Evolutionary conservation across 2,888 invertebrate genomes (phyloP), one percentile per base, ranked within the genome.

Genomic region (Leptopilina drosophilae): DNA sequence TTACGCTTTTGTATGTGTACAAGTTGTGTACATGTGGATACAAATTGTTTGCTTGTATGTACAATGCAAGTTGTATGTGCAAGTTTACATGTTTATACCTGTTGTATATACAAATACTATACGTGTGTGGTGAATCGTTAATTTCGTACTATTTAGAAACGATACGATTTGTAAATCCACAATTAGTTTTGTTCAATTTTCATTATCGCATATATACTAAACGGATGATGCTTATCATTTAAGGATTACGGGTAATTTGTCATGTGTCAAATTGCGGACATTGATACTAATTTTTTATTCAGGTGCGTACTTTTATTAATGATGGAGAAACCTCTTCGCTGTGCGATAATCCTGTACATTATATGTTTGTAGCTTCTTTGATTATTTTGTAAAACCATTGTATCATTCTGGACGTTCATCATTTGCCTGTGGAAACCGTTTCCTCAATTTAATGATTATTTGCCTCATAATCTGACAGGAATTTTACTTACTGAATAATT

Each of bases 261-360:
- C 53, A 53, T n/a, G 8, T 5, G n/a, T 69, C 69, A 69, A 15
- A 33, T 33, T 59, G 14, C 33, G 14, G 53, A 14, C 14, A 40
- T 33, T 73, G 73, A 62, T 62, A 62, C 15, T 62, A 20, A 20
- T 15, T 62, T 62, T 62, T 62, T 20, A 62, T 62, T 20, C 15
- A 20, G 5, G 20, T 49, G 9, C 2, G 20, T 33, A 33, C 33
- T n/a, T 59, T 20, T 62, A 62, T 15, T 62, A 20, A 62, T 62
- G 62, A 62, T 15, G 7, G 15, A 20, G 42, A 9, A 62, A 20
- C 15, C 9, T 15, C 8, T 9, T 20, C 15, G 33, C 33, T 33
- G 5, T 33, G 33, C 33, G 33, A 33, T 33, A 33, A 33, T 33
- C 33, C 33, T 33, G 33, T 33, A 4, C 5, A 33, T 33, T n/a